Base-by-base conservation (phyloP, 2,113 vertebrate species). In the Gobiocypris rarus region DNA sequence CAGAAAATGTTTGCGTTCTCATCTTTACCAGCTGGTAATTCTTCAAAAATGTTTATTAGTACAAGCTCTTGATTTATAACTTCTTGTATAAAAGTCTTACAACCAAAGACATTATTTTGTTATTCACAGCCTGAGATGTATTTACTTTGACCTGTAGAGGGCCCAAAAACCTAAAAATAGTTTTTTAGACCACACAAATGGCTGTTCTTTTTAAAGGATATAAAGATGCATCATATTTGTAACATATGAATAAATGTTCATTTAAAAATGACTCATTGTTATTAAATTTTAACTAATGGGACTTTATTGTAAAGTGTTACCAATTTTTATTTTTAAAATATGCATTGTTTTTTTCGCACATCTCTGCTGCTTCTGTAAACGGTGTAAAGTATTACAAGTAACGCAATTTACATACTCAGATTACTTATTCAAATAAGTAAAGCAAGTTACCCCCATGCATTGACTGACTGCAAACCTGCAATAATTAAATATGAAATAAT, bases 141-240 rank as follows among this genome's bases (percentile, higher is more conserved):
- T 24, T 41, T 58, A 58, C 22, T 77, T 77, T 38, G 10, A 24
- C 75, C 22, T 15, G 24, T 38, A 76, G 75, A n/a, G 75, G 75
- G 50, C 50, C 19, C 31, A 31, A 54, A 41, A 58, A 41, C 5
- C 10, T n/a, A n/a, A n/a, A n/a, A 76, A 3, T 8, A 58, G 31
- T 38, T 58, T 13, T 38, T 34, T 38, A 56, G 10, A 56, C 17
- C 15, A 10, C 24, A 52, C 8, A 56, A 75, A 34, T 31, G 6
- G 8, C 13, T 4, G 26, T 34, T 65, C 1, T 19, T 31, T 75
- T 75, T 54, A 56, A 28, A 56, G 28, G 28, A 56, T n/a, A 4
- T 38, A 14, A 58, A n/a, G 19, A 28, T 38, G 24, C 10, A 52
- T 52, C 22, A 74, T 26, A 74, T 26, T 24, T 74, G 71, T 11